These are phyloP conservation scores for Todiramphus saurophagus DNA, from an alignment of 2,113 vertebrate species.

Conservation along the genomic window DNA sequence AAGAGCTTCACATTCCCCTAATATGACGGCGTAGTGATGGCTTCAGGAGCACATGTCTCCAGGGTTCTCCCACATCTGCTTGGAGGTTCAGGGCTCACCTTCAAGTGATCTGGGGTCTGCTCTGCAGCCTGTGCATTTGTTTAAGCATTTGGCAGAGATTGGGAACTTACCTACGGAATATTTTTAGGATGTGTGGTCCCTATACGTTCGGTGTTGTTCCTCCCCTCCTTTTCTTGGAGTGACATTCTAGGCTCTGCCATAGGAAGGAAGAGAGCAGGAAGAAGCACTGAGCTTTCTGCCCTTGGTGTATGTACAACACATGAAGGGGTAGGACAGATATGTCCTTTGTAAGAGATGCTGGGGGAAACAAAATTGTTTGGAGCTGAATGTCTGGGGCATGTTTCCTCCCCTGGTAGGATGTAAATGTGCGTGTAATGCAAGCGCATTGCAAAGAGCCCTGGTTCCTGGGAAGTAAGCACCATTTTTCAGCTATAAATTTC, in stretches of 20 bases:
- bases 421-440: background rate
- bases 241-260: background rate
- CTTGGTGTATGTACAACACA: background rate
- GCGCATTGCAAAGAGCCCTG: rapidly evolving
- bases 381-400: background rate
- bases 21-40: background rate
- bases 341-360: background rate
- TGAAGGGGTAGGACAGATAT: background rate
- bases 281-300: background rate
- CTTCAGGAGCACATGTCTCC: background rate
- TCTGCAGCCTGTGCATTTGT: background rate
- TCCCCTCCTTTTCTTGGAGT: background rate
- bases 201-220: rapidly evolving
- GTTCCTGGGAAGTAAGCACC: background rate
- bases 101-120: background rate
- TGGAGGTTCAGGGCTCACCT: background rate
- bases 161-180: background rate
- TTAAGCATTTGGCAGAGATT: background rate
- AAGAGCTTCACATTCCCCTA: background rate
- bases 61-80: background rate
- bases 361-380: background rate
- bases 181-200: background rate
- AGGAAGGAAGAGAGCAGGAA: background rate
- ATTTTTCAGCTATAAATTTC: background rate
- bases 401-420: background rate